Conservation (phyloP, 2,888 invertebrate genomes). For the Amiota communis region DNA sequence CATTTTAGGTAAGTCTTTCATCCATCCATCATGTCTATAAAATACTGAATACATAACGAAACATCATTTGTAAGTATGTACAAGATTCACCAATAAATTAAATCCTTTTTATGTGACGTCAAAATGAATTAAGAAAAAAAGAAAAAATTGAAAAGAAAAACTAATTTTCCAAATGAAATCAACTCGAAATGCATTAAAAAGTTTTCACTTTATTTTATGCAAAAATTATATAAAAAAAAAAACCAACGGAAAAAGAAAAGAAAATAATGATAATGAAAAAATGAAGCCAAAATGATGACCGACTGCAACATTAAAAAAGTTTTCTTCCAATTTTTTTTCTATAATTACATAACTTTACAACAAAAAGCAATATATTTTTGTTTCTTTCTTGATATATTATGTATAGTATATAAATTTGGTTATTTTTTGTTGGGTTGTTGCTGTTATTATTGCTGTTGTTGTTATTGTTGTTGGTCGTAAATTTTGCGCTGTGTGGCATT, state of each 20-base stretch:
- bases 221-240: constrained; percentile 6
- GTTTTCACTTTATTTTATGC: background rate
- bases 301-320: constrained; percentile 1
- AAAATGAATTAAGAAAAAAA: too few species aligned
- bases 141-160: background rate
- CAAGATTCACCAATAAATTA: too few species aligned
- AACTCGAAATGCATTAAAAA: too few species aligned
- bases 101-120: too few species aligned
- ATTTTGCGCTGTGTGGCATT: constrained; percentile 17
- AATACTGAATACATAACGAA: too few species aligned
- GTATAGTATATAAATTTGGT: too few species aligned
- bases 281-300: background rate
- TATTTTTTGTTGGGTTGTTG: background rate
- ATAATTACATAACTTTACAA: constrained; percentile 65
- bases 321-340: constrained; percentile 48
- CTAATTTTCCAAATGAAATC: too few species aligned
- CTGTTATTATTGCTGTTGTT: too few species aligned
- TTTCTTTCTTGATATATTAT: too few species aligned
- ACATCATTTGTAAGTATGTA: too few species aligned
- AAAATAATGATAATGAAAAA: background rate
- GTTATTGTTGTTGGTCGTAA: background rate
- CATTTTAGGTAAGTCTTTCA: constrained; percentile 1
- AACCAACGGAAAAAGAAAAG: background rate
- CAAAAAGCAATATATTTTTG: constrained; percentile 42
- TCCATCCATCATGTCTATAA: background rate